phyloP scores from a whole-genome alignment of 2,888 invertebrate species.

The Pterostichus niger region DNA sequence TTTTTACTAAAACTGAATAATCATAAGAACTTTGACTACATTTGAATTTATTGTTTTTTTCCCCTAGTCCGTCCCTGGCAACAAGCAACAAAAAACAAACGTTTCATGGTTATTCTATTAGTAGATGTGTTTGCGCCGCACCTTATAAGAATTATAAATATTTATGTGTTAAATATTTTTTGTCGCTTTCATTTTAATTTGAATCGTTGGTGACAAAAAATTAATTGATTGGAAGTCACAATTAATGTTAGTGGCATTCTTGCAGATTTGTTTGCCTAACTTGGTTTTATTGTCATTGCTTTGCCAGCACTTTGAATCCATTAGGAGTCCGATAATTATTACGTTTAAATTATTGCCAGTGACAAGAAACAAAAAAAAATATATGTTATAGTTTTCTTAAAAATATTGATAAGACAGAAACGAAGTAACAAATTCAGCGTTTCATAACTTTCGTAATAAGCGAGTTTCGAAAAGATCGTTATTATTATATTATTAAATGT shows the following conservation, averaged over 20 bases:
- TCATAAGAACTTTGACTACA: no score
- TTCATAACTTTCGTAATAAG: no score
- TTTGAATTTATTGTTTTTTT: no score
- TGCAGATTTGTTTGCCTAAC: slow-evolving; percentile 17
- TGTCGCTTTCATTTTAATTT: slow-evolving; percentile 50
- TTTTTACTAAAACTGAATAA: no score
- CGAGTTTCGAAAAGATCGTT: no score
- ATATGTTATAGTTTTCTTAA: no score
- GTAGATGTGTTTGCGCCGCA: slow-evolving; percentile 50
- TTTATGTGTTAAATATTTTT: slow-evolving; percentile 48
- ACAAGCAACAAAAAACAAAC: slow-evolving; percentile 51
- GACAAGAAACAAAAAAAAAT: no score
- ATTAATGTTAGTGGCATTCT: slow-evolving; percentile 47
- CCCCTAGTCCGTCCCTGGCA: no score
- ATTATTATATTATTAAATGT: no score
- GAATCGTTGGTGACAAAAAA: slow-evolving; percentile 38
- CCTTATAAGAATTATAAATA: slow-evolving; percentile 64
- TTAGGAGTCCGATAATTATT: not conserved
- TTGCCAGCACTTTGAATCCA: slow-evolving; percentile 15
- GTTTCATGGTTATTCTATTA: slow-evolving; percentile 64
- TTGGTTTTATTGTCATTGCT: slow-evolving; percentile 41
- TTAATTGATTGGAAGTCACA: slow-evolving; percentile 37
- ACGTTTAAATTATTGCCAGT: no score
- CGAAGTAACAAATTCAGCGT: no score
- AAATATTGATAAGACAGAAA: no score